phyloP scores from a whole-genome alignment of 2,113 vertebrate species.

The Anhinga rufa region DNA sequence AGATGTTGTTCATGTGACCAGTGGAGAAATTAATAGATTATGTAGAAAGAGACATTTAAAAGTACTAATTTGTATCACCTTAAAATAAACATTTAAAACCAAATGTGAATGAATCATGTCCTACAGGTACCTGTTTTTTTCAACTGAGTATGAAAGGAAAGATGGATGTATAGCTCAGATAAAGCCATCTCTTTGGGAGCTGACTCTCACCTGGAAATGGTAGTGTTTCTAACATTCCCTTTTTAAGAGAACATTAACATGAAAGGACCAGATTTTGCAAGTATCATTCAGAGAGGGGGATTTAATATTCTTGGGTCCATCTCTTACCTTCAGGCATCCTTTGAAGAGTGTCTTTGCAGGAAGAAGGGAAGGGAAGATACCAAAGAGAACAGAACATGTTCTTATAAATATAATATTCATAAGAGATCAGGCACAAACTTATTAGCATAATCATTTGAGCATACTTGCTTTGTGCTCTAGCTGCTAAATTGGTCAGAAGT shows the following conservation, averaged over 20 bases:
- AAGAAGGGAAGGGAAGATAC: not conserved
- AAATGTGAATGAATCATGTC: not conserved
- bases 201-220: not conserved
- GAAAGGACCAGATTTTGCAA: not conserved
- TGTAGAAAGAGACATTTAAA: not conserved
- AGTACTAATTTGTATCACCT: not conserved
- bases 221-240: not conserved
- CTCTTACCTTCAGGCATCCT: not conserved
- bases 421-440: not conserved
- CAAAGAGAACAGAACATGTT: not conserved
- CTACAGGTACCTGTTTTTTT: not conserved
- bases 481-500: not conserved
- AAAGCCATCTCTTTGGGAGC: not conserved
- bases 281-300: not conserved
- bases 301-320: not conserved
- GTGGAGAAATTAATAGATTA: not conserved
- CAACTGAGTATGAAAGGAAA: not conserved
- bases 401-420: not conserved
- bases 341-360: not conserved
- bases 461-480: not conserved
- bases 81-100: not conserved
- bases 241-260: not conserved
- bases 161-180: not conserved
- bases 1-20: not conserved
- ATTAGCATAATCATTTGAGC: not conserved